Conservation (phyloP, 2,888 invertebrate genomes). For the Hyalella azteca region DNA sequence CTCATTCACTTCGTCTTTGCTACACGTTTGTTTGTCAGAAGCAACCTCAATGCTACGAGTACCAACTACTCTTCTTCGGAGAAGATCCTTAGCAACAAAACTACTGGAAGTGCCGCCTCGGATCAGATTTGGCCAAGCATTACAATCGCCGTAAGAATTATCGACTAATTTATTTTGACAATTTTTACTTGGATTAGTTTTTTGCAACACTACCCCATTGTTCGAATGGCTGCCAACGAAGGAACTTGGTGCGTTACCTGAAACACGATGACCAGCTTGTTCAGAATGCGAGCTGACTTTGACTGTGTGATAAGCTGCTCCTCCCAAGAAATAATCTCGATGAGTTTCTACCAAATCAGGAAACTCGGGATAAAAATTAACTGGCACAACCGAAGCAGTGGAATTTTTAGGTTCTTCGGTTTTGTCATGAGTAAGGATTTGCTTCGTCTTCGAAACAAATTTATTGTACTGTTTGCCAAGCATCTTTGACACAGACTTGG, state of each 20-base stretch:
- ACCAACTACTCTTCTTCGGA: neutral
- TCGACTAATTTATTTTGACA: neutral
- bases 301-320: neutral
- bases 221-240: neutral
- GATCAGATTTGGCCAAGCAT: neutral
- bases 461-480: constrained; percentile 24
- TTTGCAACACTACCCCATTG: neutral
- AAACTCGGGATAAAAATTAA: constrained; percentile 22
- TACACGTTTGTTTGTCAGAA: neutral
- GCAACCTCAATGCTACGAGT: neutral
- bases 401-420: neutral
- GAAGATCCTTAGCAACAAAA: constrained; percentile 23
- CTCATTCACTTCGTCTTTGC: neutral
- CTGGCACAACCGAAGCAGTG: neutral
- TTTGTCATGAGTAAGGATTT: neutral
- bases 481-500: constrained; percentile 4
- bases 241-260: neutral
- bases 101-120: constrained; percentile 29
- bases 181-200: neutral
- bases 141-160: neutral
- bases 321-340: constrained; percentile 24
- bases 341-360: constrained; percentile 31
- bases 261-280: neutral
- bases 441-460: constrained; percentile 21
- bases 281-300: neutral